phyloP scores from a whole-genome alignment of 2,113 vertebrate genomes.

The Ceyx melanurus region DNA sequence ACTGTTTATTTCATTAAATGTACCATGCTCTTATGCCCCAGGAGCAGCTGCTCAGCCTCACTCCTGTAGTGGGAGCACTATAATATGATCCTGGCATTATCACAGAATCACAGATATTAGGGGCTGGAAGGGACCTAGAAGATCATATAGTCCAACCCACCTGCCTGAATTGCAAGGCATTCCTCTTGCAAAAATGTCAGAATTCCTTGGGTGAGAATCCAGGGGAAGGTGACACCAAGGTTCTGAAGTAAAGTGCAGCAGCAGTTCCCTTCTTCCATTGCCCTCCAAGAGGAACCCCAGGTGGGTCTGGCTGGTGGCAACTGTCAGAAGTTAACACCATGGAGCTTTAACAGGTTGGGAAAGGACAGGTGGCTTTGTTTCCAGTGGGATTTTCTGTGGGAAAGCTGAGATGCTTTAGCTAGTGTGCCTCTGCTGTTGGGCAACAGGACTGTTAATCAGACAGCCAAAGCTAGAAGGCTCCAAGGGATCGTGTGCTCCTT shows the following conservation, averaged over 20 bases:
- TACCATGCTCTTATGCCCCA: neutral
- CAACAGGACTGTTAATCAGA: neutral
- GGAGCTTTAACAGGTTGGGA: neutral
- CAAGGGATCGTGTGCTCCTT: neutral
- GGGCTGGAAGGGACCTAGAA: too few relatives aligned
- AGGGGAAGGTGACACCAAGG: rapidly evolving
- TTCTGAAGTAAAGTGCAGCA: neutral
- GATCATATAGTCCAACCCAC: too few relatives aligned
- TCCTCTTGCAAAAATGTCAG: neutral
- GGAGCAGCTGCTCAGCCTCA: neutral
- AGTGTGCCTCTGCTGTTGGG: neutral
- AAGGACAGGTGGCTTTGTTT: neutral
- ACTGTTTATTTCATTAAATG: neutral
- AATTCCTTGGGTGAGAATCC: neutral
- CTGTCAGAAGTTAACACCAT: neutral
- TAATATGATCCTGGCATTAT: neutral
- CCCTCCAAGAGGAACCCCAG: neutral
- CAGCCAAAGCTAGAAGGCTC: neutral
- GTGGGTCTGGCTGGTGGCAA: neutral
- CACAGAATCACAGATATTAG: too few relatives aligned
- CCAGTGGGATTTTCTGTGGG: neutral
- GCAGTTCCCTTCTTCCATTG: neutral
- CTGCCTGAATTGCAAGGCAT: neutral
- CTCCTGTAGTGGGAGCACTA: neutral
- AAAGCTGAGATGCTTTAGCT: neutral